Conservation (phyloP, 92 coral and sea anemone species). For the Epizoanthus fatuus region DNA sequence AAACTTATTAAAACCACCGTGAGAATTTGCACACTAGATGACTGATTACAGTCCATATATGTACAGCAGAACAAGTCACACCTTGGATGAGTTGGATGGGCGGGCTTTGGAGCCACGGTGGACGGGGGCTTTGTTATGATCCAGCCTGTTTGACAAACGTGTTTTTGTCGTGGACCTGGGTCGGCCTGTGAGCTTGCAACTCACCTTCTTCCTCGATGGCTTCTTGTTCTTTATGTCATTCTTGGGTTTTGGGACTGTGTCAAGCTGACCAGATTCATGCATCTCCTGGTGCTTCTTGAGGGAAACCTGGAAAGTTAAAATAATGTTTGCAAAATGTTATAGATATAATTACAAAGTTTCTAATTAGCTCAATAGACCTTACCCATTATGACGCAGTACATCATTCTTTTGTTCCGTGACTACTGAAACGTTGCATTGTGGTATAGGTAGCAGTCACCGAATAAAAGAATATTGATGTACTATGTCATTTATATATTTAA, state of each 20-base stretch:
- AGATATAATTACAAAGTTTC: not conserved
- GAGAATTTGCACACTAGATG: not conserved
- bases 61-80: not conserved
- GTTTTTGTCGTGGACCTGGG: not conserved
- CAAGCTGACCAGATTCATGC: slow-evolving; percentile 47
- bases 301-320: slow-evolving; percentile 48
- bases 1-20: too few species aligned
- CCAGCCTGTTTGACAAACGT: not conserved
- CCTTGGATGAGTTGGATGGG: slow-evolving; percentile 1
- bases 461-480: too few species aligned
- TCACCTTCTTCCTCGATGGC: slow-evolving; percentile 26
- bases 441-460: too few species aligned
- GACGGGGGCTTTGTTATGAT: not conserved
- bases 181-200: slow-evolving; percentile 5
- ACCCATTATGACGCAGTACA: too few species aligned
- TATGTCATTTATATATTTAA: too few species aligned
- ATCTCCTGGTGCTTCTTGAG: slow-evolving; percentile 67
- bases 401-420: too few species aligned
- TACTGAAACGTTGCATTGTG: too few species aligned
- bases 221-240: not conserved
- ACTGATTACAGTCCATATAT: not conserved
- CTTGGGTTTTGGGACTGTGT: not conserved
- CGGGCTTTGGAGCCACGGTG: not conserved
- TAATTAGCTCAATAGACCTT: too few species aligned
- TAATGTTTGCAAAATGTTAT: not conserved